These are phyloP conservation scores for Lycaon pictus DNA, from an alignment of 2,113 vertebrate species.

Conservation along the genomic window DNA sequence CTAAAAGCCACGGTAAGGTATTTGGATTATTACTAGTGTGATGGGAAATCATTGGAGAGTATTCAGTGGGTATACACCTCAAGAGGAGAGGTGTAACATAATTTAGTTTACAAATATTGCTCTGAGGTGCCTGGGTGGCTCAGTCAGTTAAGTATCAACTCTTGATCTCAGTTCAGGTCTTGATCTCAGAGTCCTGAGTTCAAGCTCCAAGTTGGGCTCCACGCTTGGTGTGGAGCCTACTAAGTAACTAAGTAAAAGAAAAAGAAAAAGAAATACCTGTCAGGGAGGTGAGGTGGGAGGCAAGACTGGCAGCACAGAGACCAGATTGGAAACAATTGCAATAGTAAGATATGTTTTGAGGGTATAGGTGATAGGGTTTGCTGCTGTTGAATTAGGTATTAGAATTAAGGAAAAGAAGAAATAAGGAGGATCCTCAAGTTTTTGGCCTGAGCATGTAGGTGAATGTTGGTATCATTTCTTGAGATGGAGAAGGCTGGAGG, in stretches of 20 bases:
- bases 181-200: not conserved
- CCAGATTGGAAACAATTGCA: not conserved
- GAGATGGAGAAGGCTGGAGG: not conserved
- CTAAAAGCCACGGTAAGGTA: not conserved
- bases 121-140: not conserved
- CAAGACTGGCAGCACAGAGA: not conserved
- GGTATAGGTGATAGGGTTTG: conserved; percentile 22
- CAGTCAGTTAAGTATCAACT: not conserved
- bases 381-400: conserved; percentile 35
- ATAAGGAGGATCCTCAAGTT: not conserved
- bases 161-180: not conserved
- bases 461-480: conserved; percentile 44
- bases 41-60: not conserved
- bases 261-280: not conserved
- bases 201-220: not conserved
- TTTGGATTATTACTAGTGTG: conserved; percentile 27
- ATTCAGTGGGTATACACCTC: not conserved
- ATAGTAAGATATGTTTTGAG: conserved; percentile 6
- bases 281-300: not conserved
- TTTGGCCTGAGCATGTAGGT: conserved; percentile 30
- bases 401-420: conserved; percentile 34
- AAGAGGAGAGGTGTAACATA: not conserved
- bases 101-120: conserved; percentile 49
- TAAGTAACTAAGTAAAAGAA: not conserved
- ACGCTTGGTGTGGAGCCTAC: not conserved